Base-by-base conservation (phyloP, 2,113 vertebrate genomes). In the Campylorhamphus procurvoides region DNA sequence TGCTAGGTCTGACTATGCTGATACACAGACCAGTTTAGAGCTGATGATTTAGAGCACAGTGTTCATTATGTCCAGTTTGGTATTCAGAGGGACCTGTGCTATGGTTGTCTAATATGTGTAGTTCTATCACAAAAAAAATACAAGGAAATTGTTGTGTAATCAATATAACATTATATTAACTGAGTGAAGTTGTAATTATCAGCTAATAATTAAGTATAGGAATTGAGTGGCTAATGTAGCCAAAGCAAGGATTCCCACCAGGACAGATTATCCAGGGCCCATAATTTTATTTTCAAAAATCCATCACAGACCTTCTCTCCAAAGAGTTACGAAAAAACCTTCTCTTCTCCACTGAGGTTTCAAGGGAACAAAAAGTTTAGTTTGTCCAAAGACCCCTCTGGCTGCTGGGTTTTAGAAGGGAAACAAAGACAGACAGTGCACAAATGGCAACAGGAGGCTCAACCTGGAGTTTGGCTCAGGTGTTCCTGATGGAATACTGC, bases 1-100 rank as follows among this genome's bases (percentile, higher is more conserved):
- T 7, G 35, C 0, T 1, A 17, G 10, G 12, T 62, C 78, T 80
- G 67, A 28, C 58, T 19, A 5, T 19, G 46, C 0, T 18, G 19
- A 75, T 2, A 10, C 0, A 59, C 0, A 86, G 28, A 89, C 33
- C 35, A 74, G 27, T 33, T 71, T 8, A 62, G 58, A 62, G n/a
- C 25, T 2, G 4, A 29, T 29, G 62, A 94, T 20, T 68, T 24
- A 59, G 18, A 84, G 44, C 7, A 33, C 28, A 46, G 9, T 66
- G 85, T 84, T 58, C 29, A 66, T 60, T 50, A 31, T 14, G 53
- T 17, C 39, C 35, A 50, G 75, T 10, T 31, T 10, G 13, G 23
- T 27, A 28, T 28, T 52, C 67, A 89, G 49, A 67, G 10, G 35
- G 50, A 50, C 11, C n/a, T 40, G 33, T 28, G 46, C 3, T 44